phyloP scores from a whole-genome alignment of 2,888 invertebrate species.

The Caenorhabditis imperialis region DNA sequence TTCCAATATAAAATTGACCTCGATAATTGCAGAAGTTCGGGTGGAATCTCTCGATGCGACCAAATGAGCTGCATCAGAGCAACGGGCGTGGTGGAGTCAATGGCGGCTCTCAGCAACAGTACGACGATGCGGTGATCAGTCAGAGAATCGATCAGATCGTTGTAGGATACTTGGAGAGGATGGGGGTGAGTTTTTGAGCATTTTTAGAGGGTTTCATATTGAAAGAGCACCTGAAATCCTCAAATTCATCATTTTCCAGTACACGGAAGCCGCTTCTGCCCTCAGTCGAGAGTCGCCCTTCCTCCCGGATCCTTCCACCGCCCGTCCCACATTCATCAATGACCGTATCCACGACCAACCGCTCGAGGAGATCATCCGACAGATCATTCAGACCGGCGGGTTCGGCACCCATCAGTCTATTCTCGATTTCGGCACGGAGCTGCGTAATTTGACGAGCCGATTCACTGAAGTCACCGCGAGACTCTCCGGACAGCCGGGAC shows the following conservation, averaged over 20 bases:
- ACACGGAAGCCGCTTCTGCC: constrained; percentile 4
- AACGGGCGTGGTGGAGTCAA: constrained; percentile 1
- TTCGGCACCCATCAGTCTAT: constrained; percentile 39
- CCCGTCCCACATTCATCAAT: constrained; percentile 16
- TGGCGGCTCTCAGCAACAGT: too few species aligned
- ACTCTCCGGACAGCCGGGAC: background rate
- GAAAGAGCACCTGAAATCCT: too few species aligned
- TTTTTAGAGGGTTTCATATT: too few species aligned
- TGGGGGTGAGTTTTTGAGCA: constrained; percentile 41
- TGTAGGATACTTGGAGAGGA: constrained; percentile 45
- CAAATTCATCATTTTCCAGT: constrained; percentile 26
- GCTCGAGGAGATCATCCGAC: constrained; percentile 54
- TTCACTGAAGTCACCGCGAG: constrained; percentile 18
- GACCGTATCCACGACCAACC: constrained; percentile 50
- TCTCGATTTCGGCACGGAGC: constrained; percentile 47
- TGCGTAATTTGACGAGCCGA: constrained; percentile 33
- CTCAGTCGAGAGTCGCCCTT: constrained; percentile 26
- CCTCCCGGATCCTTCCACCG: background rate
- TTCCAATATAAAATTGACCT: too few species aligned
- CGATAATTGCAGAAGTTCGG: too few species aligned
- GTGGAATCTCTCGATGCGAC: too few species aligned
- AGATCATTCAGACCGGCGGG: constrained; percentile 26
- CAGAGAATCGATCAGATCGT: constrained; percentile 36
- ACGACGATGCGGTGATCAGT: constrained; percentile 5
- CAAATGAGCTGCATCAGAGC: constrained; percentile 2